Evolutionary conservation across 2,888 invertebrate genomes (phyloP).

Genomic region (Galerucella pusilla): DNA sequence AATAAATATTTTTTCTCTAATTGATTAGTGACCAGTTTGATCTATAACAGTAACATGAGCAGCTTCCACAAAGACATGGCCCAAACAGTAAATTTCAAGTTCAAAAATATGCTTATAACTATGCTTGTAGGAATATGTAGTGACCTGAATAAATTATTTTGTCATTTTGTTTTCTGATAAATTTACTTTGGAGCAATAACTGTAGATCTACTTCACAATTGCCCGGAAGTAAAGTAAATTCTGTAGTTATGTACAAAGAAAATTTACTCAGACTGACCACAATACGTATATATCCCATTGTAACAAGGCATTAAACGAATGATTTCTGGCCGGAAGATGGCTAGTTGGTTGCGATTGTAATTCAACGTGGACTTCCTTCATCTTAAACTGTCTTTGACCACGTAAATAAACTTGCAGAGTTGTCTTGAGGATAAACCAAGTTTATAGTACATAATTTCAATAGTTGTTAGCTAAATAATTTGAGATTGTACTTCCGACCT

Average conservation of each 20-base stretch:
- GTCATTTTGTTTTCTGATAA: neutral
- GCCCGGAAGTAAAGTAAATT: neutral
- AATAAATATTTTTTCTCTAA: too few relatives aligned
- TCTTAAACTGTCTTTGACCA: slow-evolving; percentile 45
- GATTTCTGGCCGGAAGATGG: slow-evolving; percentile 57
- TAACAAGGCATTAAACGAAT: slow-evolving; percentile 24
- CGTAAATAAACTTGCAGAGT: slow-evolving; percentile 14
- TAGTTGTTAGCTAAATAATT: slow-evolving; percentile 18
- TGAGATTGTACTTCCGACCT: slow-evolving; percentile 16
- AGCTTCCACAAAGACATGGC: too few relatives aligned
- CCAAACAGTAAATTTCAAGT: too few relatives aligned
- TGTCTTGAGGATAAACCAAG: slow-evolving; percentile 23
- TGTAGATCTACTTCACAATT: neutral
- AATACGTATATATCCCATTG: slow-evolving; percentile 2
- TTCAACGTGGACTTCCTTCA: slow-evolving; percentile 56
- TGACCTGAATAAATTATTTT: too few relatives aligned
- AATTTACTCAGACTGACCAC: neutral
- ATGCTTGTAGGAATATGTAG: too few relatives aligned
- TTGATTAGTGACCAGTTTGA: too few relatives aligned
- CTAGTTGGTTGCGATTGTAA: slow-evolving; percentile 51
- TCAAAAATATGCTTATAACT: too few relatives aligned
- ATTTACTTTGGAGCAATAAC: neutral
- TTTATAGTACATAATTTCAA: slow-evolving; percentile 12
- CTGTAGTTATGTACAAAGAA: neutral
- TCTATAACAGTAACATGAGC: too few relatives aligned